phyloP scores from a whole-genome alignment of 2,113 vertebrate genomes.

The Tragulus kanchil region DNA sequence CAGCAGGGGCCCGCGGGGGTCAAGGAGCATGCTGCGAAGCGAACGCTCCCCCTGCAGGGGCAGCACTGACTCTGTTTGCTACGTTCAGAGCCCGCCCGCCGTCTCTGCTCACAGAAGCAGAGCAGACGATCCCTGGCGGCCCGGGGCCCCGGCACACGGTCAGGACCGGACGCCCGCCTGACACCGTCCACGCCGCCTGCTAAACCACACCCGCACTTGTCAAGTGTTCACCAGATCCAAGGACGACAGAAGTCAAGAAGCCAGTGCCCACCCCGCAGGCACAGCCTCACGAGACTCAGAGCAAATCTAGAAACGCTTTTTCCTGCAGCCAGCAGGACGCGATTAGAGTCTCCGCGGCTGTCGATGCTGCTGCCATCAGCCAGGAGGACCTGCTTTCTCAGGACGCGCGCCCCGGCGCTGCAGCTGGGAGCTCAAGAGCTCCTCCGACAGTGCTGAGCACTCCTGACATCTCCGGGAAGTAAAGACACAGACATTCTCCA shows the following conservation, averaged over 20 bases:
- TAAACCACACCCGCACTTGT: background rate
- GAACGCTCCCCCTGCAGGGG: background rate
- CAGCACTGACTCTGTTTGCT: background rate
- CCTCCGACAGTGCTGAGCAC: rapidly evolving
- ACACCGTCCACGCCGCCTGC: rapidly evolving
- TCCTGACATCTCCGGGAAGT: background rate
- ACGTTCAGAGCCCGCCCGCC: background rate
- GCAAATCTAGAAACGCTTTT: background rate
- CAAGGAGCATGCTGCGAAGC: background rate
- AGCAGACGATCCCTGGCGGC: background rate
- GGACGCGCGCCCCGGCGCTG: background rate
- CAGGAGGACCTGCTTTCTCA: background rate
- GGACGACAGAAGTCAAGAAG: background rate
- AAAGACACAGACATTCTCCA: background rate
- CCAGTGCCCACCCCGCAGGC: no score
- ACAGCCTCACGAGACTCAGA: background rate
- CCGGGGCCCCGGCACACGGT: rapidly evolving
- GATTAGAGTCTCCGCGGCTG: background rate
- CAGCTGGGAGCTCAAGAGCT: background rate
- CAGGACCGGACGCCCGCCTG: background rate
- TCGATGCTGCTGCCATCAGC: rapidly evolving
- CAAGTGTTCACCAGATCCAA: background rate
- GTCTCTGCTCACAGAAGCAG: background rate
- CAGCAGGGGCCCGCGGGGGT: no score
- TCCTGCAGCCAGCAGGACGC: background rate